Conservation (phyloP, 2,888 invertebrate genomes). For the Pristionchus exspectatus region DNA sequence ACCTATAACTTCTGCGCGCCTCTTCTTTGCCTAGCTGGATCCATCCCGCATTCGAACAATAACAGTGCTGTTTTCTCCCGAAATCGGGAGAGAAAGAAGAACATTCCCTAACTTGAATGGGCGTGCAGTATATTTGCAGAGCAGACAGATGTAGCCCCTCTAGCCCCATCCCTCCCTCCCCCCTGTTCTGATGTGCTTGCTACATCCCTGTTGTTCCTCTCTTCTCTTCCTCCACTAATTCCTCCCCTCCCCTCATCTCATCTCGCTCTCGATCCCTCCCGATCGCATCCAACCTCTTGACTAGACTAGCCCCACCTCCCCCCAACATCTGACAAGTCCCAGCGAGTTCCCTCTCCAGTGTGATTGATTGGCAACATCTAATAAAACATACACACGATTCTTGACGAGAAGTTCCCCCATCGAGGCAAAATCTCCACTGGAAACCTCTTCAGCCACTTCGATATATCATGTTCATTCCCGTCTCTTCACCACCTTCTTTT, state of each 20-base stretch:
- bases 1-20: neutral
- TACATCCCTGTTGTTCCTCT: slow-evolving; percentile 37
- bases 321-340: neutral
- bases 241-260: neutral
- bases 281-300: neutral
- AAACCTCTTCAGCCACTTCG: neutral
- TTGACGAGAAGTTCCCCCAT: neutral
- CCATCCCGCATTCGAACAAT: neutral
- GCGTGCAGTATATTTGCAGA: slow-evolving; percentile 44
- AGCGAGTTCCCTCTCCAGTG: neutral
- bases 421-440: neutral
- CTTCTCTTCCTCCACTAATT: neutral
- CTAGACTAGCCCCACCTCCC: neutral
- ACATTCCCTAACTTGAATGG: slow-evolving; percentile 46
- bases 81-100: neutral
- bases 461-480: slow-evolving; percentile 15
- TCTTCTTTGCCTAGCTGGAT: neutral
- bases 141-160: slow-evolving; percentile 33
- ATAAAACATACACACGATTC: slow-evolving; percentile 34
- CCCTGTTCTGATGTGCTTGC: slow-evolving; percentile 44
- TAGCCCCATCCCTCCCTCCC: neutral
- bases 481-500: slow-evolving; percentile 43
- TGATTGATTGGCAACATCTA: slow-evolving; percentile 34
- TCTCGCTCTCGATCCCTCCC: neutral
- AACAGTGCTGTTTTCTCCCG: slow-evolving; percentile 28